Conservation (phyloP, 64 coral and sea anemone genomes). For the Acropora yongei region DNA sequence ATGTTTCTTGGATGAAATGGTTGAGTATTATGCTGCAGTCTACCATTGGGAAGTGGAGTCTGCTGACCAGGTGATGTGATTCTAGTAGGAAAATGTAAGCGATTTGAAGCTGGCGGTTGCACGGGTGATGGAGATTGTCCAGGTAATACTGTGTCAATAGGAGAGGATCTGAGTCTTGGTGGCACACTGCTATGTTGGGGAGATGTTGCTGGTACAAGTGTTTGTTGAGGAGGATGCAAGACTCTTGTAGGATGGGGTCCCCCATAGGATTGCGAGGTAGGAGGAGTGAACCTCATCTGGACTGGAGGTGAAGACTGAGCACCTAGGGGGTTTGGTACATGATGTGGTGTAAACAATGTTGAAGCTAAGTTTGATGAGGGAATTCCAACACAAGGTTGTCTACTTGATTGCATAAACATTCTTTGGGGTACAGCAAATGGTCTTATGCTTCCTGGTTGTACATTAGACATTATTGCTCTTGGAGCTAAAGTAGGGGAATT, state of each 20-base stretch:
- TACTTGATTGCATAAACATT: no score
- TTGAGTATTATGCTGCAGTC: not conserved
- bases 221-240: not conserved
- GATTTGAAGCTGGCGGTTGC: not conserved
- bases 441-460: no score
- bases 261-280: not conserved
- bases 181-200: not conserved
- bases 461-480: no score
- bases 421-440: no score
- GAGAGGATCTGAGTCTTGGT: not conserved
- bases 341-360: no score
- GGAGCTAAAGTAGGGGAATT: no score
- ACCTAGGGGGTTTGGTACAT: no score
- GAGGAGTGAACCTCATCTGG: not conserved
- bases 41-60: not conserved
- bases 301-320: not conserved
- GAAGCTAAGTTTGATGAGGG: no score
- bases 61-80: not conserved
- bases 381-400: no score
- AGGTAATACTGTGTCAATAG: not conserved
- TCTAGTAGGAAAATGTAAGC: not conserved
- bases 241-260: not conserved
- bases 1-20: not conserved
- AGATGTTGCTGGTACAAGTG: not conserved
- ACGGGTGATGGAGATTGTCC: not conserved